Evolutionary conservation across 2,888 invertebrate genomes (phyloP), one percentile per base, ranked within the genome.

Genomic region (Tethea ocularis): DNA sequence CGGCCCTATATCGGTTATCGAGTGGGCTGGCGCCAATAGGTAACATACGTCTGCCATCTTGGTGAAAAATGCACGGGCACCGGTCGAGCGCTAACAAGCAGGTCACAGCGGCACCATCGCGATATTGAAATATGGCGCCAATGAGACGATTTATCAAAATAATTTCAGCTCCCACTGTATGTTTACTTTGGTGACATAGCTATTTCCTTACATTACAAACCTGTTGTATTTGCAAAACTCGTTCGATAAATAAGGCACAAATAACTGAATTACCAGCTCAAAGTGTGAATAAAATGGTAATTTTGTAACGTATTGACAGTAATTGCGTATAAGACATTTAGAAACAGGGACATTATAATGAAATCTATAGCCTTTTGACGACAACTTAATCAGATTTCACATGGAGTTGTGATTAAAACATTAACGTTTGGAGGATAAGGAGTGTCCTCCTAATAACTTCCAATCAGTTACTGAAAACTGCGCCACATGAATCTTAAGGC

Each of bases 241-340:
- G 82, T 73, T 76, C 74, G 64, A 80, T 83, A 80, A 83, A 84
- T 83, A 82, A 71, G 74, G 75, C 73, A 67, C 73, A 73, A 77
- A 78, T 81, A 80, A 79, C 79, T 77, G 78, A 83, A 86, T 87
- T 83, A 83, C 84, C 84, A 80, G 82, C 75, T 77, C 67, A 64
- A 74, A 71, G 76, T 81, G 79, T 78, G 75, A 78, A 80, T 80
- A 74, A 83, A 54, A 82, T 75, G 72, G 73, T 77, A 73, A 80
- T 82, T 77, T 77, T 73, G 76, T 75, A 78, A 78, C 67, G 63
- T 62, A 75, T 70, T 74, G 80, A 76, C 80, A 75, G 75, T 83
- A 83, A 83, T 82, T 78, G 77, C 78, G 67, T 75, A 73, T 73
- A 75, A 76, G 70, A 72, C 63, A 69, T 71, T 71, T 67, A 68